Evolutionary conservation across 2,113 vertebrate genomes (phyloP), one percentile per base, ranked within the genome.

Genomic region (Sclerurus mexicanus): DNA sequence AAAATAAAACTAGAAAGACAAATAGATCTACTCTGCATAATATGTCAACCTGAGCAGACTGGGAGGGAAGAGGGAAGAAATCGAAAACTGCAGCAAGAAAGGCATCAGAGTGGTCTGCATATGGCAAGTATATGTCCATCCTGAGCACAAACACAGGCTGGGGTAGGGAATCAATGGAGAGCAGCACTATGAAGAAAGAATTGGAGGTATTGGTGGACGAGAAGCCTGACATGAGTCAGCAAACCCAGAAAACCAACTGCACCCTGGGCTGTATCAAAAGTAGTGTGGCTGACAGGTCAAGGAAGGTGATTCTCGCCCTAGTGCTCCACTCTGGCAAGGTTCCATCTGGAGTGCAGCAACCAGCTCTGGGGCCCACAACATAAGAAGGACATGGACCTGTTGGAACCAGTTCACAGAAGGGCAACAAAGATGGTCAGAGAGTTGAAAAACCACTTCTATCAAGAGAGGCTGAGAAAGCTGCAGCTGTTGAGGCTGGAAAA

Each of bases 41-140:
- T 28, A 56, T 30, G 13, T 8, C 60, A 64, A 47, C 4, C 20
- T 58, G 4, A 76, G 28, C 20, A 76, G 33, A 6, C 2, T 53
- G 2, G 4, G 15, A 6, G 2, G 14, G 31, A 50, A 46, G 4
- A 5, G 2, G 1, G 13, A 40, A 66, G 25, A 10, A 72, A 4
- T 7, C 30, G 22, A 24, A 49, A 49, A 25, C 21, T 33, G 46
- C 5, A n/a, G 37, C 24, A 81, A 88, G 23, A 30, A 78, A 82
- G 18, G 20, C 33, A 55, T 35, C 35, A 44, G 28, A n/a, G 22
- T 39, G 10, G 4, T 64, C 31, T 50, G 7, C 49, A 8, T 28
- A 37, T 19, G 3, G 23, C 18, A 62, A 20, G 25, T 62, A 28
- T 21, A n/a, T 5, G 40, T 14, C 16, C 24, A 40, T 22, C 19